Conservation (phyloP, 1,140 invertebrate genomes). For the Holotrichia oblita region DNA sequence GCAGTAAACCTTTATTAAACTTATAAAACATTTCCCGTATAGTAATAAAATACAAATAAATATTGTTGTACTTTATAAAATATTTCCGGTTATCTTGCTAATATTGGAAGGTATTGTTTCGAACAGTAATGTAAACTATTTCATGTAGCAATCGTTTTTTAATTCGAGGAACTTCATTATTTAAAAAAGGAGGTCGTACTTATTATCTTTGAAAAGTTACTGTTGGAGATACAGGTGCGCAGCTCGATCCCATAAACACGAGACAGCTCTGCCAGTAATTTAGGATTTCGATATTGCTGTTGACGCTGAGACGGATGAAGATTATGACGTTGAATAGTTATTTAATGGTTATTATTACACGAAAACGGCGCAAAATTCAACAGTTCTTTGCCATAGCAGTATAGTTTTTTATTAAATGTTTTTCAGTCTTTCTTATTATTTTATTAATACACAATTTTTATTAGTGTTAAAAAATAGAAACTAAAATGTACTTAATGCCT, state of each 20-base stretch:
- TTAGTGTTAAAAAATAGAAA: slow-evolving; percentile 27
- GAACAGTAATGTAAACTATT: neutral
- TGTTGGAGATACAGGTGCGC: slow-evolving; percentile 95
- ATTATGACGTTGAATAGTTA: neutral
- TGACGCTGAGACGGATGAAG: slow-evolving; percentile 44
- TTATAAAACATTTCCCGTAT: slow-evolving; percentile 7
- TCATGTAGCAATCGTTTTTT: slow-evolving; percentile 6
- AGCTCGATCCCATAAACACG: slow-evolving; percentile 94
- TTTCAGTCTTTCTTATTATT: slow-evolving; percentile 24
- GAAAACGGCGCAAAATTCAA: neutral
- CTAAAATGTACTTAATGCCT: slow-evolving; percentile 51
- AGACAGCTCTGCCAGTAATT: slow-evolving; percentile 92
- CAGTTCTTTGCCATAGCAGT: slow-evolving; percentile 18
- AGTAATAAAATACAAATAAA: slow-evolving; percentile 12
- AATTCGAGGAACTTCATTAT: slow-evolving; percentile 76
- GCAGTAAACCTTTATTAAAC: slow-evolving; percentile 19
- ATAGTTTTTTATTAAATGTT: slow-evolving; percentile 13
- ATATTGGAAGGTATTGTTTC: neutral
- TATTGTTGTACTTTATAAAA: slow-evolving; percentile 31
- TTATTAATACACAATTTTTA: slow-evolving; percentile 40
- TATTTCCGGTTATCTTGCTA: neutral
- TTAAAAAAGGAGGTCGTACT: slow-evolving; percentile 95
- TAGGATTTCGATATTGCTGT: slow-evolving; percentile 92
- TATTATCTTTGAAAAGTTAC: slow-evolving; percentile 92
- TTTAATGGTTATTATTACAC: neutral